Evolutionary conservation across 2,797 vertebrate species (phyloP).

Genomic region (Thripadectes ignobilis): DNA sequence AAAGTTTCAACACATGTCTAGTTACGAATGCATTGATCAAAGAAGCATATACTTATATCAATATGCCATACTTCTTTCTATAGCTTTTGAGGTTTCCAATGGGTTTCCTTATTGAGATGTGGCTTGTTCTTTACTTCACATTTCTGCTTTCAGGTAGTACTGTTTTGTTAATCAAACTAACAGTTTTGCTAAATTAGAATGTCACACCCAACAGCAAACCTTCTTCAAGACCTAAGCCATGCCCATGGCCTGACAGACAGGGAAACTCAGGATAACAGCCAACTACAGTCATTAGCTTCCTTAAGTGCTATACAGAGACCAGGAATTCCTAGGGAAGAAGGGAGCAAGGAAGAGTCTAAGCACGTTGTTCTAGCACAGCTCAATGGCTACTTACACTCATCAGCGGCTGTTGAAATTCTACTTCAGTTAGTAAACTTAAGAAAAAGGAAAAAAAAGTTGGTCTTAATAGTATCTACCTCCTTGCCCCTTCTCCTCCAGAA

Average conservation of each 20-base stretch:
- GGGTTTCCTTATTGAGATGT: neutral
- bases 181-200: neutral
- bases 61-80: neutral
- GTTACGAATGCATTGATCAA: neutral
- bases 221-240: neutral
- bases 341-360: neutral
- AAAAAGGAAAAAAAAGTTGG: neutral
- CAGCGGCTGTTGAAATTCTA: neutral
- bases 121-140: neutral
- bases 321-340: neutral
- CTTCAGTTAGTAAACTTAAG: neutral
- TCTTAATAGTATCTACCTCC: neutral
- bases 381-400: fast-evolving
- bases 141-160: neutral
- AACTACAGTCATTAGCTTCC: neutral
- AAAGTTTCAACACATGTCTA: neutral
- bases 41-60: neutral
- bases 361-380: neutral
- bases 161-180: neutral
- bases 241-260: neutral
- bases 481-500: neutral
- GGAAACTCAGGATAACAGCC: neutral
- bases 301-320: neutral
- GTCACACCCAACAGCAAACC: neutral
- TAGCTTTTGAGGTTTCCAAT: neutral